Base-by-base conservation (phyloP, 2,888 invertebrate species). In the Phaedon cochleariae region DNA sequence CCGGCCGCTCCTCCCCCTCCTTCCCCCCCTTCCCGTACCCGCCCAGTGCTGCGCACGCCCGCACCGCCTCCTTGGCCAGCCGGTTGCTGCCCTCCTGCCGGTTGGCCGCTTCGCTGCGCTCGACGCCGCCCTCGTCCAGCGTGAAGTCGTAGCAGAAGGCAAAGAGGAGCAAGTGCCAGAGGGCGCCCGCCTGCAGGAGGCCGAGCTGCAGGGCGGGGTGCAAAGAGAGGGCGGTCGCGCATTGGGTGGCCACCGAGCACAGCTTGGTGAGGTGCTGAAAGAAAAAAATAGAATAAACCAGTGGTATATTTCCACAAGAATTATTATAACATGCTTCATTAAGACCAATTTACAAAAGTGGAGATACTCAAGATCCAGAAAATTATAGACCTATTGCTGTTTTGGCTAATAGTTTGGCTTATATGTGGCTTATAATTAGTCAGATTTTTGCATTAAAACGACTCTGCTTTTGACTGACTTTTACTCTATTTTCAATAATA, bases 91-190 rank as follows among this genome's bases (percentile, higher is more conserved):
- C 52, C 84, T 97, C 96, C 88, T 98, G 90, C 77, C 94, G 93
- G 82, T 97, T 97, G 2, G 92, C 90, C 57, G 93, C 91, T 76
- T 92, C 92, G 73, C 88, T 90, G 21, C 91, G 90, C 74, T 95
- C 92, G 0, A 98, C 94, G 0, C 98, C 98, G 57, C 97, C 95
- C 85, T 99, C 98, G 64, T 97, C 94, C 73, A 99, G 86, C 3
- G 99, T 99, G 84, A 93, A 99, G 85, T 99, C 99, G 83, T 97
- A 99, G 67, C 92, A 92, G 83, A 99, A 95, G 82, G 95, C 90
- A 75, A 94, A 93, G 0, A 94, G 88, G 41, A 99, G 84, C 58
- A 99, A 85, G 77, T 97, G 96, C 93, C 96, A 98, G 2, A 99
- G 82, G 0, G 93, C 94, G 7, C 98, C 98, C 1, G 93, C 90